A percentile compares a stretch with the other conserved stretches of the same genome.
These are phyloP conservation scores for Machimus atricapillus DNA, from an alignment of 2,888 invertebrate species.

Conservation along the genomic window DNA sequence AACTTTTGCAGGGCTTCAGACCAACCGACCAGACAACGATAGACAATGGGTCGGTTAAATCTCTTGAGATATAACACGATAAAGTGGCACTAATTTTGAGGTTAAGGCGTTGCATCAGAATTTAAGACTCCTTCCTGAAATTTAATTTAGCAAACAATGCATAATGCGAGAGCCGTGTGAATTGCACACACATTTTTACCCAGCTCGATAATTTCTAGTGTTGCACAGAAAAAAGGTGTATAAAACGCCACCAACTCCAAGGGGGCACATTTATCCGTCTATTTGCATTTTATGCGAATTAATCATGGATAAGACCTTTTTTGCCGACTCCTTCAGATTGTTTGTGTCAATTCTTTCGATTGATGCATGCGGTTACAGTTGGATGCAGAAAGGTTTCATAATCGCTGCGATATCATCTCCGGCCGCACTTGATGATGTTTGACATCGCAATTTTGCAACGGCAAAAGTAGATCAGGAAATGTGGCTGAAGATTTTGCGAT, in stretches of 20 bases:
- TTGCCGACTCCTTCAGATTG: not conserved
- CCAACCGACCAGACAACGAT: not conserved
- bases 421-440: not conserved
- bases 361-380: slow-evolving; percentile 33
- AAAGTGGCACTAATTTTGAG: slow-evolving; percentile 34
- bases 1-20: slow-evolving; percentile 11
- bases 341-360: slow-evolving; percentile 2
- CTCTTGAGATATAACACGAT: slow-evolving; percentile 13
- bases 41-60: slow-evolving; percentile 19
- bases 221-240: slow-evolving; percentile 2
- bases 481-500: not conserved
- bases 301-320: slow-evolving; percentile 20
- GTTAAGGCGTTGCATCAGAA: slow-evolving; percentile 33
- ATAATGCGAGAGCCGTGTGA: slow-evolving; percentile 38
- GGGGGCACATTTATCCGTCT: not conserved
- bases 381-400: slow-evolving; percentile 32
- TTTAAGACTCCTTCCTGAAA: slow-evolving; percentile 39
- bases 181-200: slow-evolving; percentile 7
- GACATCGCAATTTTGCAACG: not conserved
- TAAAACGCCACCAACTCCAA: not conserved
- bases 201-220: not conserved
- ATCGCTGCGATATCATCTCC: not conserved
- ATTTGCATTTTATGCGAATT: slow-evolving; percentile 16
- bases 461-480: slow-evolving; percentile 21
- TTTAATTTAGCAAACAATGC: slow-evolving; percentile 36